Evolutionary conservation across 2,113 vertebrate species (phyloP).

Genomic region (Odontophorus gujanensis): DNA sequence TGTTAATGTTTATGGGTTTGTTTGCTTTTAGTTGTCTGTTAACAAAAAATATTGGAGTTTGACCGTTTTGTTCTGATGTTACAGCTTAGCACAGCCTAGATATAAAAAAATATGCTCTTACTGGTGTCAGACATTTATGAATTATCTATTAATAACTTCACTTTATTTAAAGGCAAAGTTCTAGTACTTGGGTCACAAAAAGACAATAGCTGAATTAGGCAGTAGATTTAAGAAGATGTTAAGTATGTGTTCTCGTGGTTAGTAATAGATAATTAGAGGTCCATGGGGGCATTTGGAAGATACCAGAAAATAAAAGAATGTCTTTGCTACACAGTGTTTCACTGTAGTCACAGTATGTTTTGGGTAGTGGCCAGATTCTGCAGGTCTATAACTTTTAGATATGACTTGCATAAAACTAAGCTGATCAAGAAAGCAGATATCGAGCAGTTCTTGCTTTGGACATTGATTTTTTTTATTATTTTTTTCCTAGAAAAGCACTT

Average conservation of each 20-base stretch:
- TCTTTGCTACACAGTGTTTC: background rate
- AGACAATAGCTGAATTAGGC: background rate
- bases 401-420: background rate
- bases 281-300: background rate
- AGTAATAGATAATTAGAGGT: background rate
- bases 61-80: background rate
- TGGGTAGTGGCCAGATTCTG: background rate
- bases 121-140: background rate
- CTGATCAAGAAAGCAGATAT: background rate
- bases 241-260: background rate
- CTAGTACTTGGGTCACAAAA: background rate
- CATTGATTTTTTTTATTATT: background rate
- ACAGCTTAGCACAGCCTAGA: background rate
- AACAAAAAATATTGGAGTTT: background rate
- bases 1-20: conserved; percentile 2
- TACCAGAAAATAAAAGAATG: background rate
- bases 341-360: accelerated
- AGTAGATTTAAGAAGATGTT: background rate
- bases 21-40: background rate
- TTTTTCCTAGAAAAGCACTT: accelerated
- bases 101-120: background rate
- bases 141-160: background rate
- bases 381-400: background rate
- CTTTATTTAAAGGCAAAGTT: background rate
- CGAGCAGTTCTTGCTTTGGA: background rate